These are phyloP conservation scores for Brienomyrus brachyistius DNA, from an alignment of 2,113 vertebrate species.

Conservation along the genomic window DNA sequence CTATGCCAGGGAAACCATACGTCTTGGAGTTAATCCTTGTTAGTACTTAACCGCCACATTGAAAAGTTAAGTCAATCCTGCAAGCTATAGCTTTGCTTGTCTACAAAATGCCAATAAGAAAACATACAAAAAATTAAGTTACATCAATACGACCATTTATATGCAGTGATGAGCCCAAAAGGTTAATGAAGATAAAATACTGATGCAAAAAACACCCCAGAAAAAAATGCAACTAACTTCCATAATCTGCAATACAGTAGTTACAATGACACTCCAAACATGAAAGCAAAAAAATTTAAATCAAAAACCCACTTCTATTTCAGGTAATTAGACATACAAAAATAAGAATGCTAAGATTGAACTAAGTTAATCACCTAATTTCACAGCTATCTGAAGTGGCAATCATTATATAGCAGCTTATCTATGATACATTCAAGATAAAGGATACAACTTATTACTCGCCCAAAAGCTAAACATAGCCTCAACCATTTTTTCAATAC, in stretches of 20 bases:
- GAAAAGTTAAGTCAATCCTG: constrained; percentile 90
- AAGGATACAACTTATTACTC: constrained; percentile 98
- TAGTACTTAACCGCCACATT: constrained; percentile 63
- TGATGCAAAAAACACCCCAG: constrained; percentile 83
- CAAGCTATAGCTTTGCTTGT: constrained; percentile 89
- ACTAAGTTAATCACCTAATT: constrained; percentile 96
- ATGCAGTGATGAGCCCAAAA: constrained; percentile 90
- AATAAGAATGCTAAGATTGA: constrained; percentile 89
- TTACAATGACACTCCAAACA: constrained; percentile 98
- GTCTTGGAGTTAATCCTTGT: constrained; percentile 64
- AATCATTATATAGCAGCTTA: constrained; percentile 99
- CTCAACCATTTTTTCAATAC: constrained; percentile 75
- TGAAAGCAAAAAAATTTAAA: constrained; percentile 77
- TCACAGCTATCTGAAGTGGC: constrained; percentile 99
- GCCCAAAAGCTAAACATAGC: constrained; percentile 93
- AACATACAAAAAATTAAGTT: constrained; percentile 94
- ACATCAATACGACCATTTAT: constrained; percentile 89
- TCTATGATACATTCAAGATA: constrained; percentile 99
- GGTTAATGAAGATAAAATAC: constrained; percentile 98
- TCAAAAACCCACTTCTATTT: constrained; percentile 87
- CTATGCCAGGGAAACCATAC: constrained; percentile 58
- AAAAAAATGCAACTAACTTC: constrained; percentile 84
- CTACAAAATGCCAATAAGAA: constrained; percentile 87
- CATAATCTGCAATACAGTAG: constrained; percentile 99
- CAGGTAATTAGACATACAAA: constrained; percentile 94